Evolutionary conservation across 2,797 vertebrate species (phyloP), one percentile per base, ranked within the genome.

Genomic region (Halcyon badia): DNA sequence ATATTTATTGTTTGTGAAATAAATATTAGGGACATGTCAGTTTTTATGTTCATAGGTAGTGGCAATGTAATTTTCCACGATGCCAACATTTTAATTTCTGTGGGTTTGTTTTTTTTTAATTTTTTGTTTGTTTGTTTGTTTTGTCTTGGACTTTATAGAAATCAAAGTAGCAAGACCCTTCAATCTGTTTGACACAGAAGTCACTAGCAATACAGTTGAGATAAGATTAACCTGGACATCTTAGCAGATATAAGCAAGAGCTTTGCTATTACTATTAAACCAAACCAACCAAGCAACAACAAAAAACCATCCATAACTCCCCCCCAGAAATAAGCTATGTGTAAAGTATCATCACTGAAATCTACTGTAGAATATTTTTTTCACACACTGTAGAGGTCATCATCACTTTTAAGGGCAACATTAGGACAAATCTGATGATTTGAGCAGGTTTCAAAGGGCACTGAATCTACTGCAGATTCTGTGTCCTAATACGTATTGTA

Each of bases 391-490:
- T 18, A 14, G 14, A 87, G 11, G 24, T 28, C 31, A 77, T 71
- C 33, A 48, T 61, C 71, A 42, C 70, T 77, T 65, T 73, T 60
- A 93, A 80, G 81, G 61, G 80, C 78, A 80, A 44, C 9, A 24
- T 31, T 26, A 90, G 51, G 51, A 77, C 37, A 77, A 80, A 87
- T 64, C 6, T 56, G 75, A 79, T 49, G 21, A 96, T 87, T 60
- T 77, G 69, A 96, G 52, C 86, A 96, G 26, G 48, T 90, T 95
- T 90, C 71, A 89, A 64, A 86, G 86, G 65, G 49, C 81, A 89
- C 37, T 37, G 35, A 82, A 77, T 51, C 61, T 65, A 42, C 52
- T 33, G 49, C 78, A 83, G 66, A 83, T 42, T 57, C 30, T 60
- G 22, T 65, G 66, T 71, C 61, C 70, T 37, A 35, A 44, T 65